phyloP scores from a whole-genome alignment of 2,888 invertebrate genomes.

The Sylvicola fuscatus region DNA sequence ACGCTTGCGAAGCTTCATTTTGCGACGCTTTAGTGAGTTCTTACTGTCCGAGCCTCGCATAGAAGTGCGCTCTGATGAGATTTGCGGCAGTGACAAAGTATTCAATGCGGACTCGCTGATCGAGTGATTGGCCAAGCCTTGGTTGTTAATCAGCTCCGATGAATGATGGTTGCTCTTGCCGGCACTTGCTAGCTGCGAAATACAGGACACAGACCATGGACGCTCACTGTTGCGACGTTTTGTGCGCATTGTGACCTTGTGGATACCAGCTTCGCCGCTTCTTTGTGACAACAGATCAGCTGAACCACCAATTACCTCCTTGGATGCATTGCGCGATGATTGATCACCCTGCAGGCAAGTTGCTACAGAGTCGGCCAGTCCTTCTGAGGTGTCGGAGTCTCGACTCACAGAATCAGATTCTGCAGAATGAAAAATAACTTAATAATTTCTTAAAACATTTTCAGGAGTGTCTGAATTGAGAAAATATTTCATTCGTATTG shows the following conservation, averaged over 20 bases:
- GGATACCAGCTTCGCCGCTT: conserved; percentile 11
- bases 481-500: not conserved
- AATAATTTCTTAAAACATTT: no score
- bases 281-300: conserved; percentile 13
- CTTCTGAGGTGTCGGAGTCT: conserved; percentile 55
- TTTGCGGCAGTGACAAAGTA: conserved; percentile 33
- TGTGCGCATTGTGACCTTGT: conserved; percentile 21
- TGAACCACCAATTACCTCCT: conserved; percentile 23
- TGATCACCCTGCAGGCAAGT: conserved; percentile 33
- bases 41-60: conserved; percentile 20
- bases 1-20: conserved; percentile 9
- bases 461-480: no score
- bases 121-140: conserved; percentile 44
- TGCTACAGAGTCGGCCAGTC: conserved; percentile 51
- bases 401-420: conserved; percentile 31
- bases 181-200: conserved; percentile 45
- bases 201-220: conserved; percentile 78
- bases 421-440: not conserved
- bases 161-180: conserved; percentile 15
- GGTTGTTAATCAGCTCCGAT: conserved; percentile 26
- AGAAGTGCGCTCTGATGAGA: conserved; percentile 13
- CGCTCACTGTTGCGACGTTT: conserved; percentile 28
- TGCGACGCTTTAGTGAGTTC: conserved; percentile 23
- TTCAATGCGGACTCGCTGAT: conserved; percentile 80
- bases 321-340: conserved; percentile 27